Evolutionary conservation across 2,113 vertebrate species (phyloP), one percentile per base, ranked within the genome.

Genomic region (Lepus europaeus): DNA sequence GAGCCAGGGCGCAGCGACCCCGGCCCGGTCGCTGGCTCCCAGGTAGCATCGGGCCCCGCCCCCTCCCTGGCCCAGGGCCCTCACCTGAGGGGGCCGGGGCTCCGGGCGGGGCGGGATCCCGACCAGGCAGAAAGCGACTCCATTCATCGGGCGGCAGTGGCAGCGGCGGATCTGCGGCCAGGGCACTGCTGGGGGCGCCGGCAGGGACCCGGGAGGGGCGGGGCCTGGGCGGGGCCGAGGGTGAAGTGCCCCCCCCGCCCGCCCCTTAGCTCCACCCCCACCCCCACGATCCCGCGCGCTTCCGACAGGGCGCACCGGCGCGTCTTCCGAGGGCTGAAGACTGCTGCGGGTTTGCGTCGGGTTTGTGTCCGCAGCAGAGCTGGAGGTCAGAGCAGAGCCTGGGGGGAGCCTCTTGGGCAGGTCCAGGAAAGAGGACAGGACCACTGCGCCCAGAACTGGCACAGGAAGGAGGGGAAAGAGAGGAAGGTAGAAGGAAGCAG

Each of bases 61-160:
- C 82, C 29, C 36, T 59, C 29, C 89, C 76, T 59, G n/a, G 92
- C n/a, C 56, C 73, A 13, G 89, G 51, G 53, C 73, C 91, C 98
- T 98, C 97, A 98, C 97, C 98, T 97, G 97, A 29, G 97, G 89
- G 89, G 97, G 97, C 95, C 97, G 97, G 97, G 97, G 92, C 70
- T 99, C 98, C 92, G 98, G 94, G 96, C 98, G 98, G 97, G 99
- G 99, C 82, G 99, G 99, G 98, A 99, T 99, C 99, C 99, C 99
- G 98, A 99, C 99, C 98, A 99, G 99, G 99, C 99, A 99, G 98
- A 99, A 99, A 90, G 99, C 99, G 98, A 99, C 99, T 99, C 99
- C 99, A 99, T 99, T 99, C 99, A 99, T 99, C 98, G 98, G 99
- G 94, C 92, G 79, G 97, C 97, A 91, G 94, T 91, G 79, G 97